These are phyloP conservation scores for Drosophila pseudoananassae DNA, from an alignment of 1,140 invertebrate genomes.

Conservation along the genomic window DNA sequence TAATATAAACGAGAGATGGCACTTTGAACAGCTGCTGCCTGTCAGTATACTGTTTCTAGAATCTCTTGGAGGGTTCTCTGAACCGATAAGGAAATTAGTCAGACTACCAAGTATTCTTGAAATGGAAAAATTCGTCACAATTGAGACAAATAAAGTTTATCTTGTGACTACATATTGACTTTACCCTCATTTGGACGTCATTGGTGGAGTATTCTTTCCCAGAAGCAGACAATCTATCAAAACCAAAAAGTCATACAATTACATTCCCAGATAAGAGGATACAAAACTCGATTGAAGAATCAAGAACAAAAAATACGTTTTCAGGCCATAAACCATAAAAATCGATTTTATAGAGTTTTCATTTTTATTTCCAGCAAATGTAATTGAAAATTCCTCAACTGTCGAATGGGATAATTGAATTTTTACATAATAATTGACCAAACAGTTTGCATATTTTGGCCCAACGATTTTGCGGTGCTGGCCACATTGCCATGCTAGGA, in stretches of 20 bases:
- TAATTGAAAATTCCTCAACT: slow-evolving; percentile 30
- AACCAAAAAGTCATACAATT: slow-evolving; percentile 45
- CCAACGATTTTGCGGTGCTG: slow-evolving; percentile 22
- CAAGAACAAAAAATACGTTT: not conserved
- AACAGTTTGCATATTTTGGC: slow-evolving; percentile 32
- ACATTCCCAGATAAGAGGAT: slow-evolving; percentile 1
- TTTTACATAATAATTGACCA: slow-evolving; percentile 34
- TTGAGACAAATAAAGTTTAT: slow-evolving; percentile 1
- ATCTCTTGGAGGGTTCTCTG: not conserved
- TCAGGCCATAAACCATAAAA: slow-evolving; percentile 6
- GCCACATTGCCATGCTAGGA: slow-evolving; percentile 3
- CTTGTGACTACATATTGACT: not conserved
- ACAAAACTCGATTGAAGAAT: not conserved
- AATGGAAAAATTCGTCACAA: slow-evolving; percentile 1
- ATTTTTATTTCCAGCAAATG: not conserved
- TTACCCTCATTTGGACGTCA: too few species aligned
- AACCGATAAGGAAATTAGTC: not conserved
- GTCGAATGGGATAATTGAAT: slow-evolving; percentile 17
- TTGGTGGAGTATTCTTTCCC: not conserved
- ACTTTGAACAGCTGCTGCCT: slow-evolving; percentile 18
- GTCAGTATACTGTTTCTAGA: not conserved
- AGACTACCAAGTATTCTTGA: not conserved
- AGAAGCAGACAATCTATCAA: slow-evolving; percentile 41
- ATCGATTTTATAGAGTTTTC: not conserved
- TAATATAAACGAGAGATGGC: slow-evolving; percentile 22